phyloP scores from a whole-genome alignment of 2,113 vertebrate genomes.

The Pangasianodon gigas region DNA sequence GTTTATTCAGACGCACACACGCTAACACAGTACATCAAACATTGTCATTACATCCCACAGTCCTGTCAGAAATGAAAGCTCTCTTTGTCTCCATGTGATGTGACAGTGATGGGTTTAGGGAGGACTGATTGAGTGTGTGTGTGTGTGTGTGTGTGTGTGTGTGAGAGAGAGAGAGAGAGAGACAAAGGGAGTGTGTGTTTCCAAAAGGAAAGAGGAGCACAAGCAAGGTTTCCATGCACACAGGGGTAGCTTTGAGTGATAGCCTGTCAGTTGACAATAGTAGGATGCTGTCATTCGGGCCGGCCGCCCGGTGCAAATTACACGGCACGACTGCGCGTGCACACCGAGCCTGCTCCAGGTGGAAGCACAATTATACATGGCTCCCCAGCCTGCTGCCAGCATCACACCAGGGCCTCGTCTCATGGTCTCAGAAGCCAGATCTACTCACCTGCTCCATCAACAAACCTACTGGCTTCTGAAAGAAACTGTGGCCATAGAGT shows the following conservation, averaged over 20 bases:
- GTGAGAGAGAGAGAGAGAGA: slow-evolving; percentile 65
- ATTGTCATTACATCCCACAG: slow-evolving; percentile 48
- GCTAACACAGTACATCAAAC: slow-evolving; percentile 29
- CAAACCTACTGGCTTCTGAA: slow-evolving; percentile 3
- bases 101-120: slow-evolving; percentile 44
- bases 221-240: slow-evolving; percentile 42
- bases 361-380: slow-evolving; percentile 55
- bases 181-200: slow-evolving; percentile 42
- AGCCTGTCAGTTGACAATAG: slow-evolving; percentile 61
- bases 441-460: slow-evolving; percentile 14
- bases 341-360: slow-evolving; percentile 53
- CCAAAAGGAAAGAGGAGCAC: slow-evolving; percentile 27
- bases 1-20: slow-evolving; percentile 17
- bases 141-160: slow-evolving; percentile 14
- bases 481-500: slow-evolving; percentile 1
- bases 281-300: slow-evolving; percentile 49
- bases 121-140: slow-evolving; percentile 39
- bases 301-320: slow-evolving; percentile 48
- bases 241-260: slow-evolving; percentile 57
- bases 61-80: slow-evolving; percentile 47
- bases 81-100: slow-evolving; percentile 46
- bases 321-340: slow-evolving; percentile 31
- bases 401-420: slow-evolving; percentile 23
- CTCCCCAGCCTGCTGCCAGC: slow-evolving; percentile 40
- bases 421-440: slow-evolving; percentile 29